phyloP scores from a whole-genome alignment of 2,888 invertebrate genomes.

The Mimumesa dahlbomi region DNA sequence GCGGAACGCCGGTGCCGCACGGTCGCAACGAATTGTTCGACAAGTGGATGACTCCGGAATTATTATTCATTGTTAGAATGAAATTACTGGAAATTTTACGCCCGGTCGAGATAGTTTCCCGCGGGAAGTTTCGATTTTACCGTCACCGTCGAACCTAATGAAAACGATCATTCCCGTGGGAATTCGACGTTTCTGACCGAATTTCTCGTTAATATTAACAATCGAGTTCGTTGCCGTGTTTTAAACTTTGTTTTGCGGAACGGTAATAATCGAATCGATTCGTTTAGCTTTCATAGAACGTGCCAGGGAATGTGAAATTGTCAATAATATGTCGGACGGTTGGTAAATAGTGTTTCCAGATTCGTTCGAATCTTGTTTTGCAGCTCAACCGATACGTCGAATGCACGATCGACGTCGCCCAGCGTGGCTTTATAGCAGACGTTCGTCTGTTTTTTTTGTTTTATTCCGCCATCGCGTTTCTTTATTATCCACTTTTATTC shows the following conservation, averaged over 20 bases:
- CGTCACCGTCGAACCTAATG: not conserved
- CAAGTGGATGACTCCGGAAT: conserved; percentile 39
- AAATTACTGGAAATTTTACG: conserved; percentile 52
- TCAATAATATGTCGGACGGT: too few species aligned
- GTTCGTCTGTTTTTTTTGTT: conserved; percentile 26
- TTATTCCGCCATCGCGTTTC: conserved; percentile 19
- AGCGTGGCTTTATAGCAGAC: conserved; percentile 13
- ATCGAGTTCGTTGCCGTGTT: too few species aligned
- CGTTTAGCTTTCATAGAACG: too few species aligned
- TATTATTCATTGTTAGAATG: conserved; percentile 44
- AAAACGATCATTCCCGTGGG: too few species aligned
- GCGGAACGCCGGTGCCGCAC: conserved; percentile 27
- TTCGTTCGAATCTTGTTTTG: not conserved
- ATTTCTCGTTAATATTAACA: too few species aligned
- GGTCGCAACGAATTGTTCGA: conserved; percentile 41
- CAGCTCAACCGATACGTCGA: conserved; percentile 15
- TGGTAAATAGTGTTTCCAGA: too few species aligned
- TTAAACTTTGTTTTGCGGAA: too few species aligned
- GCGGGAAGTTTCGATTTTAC: conserved; percentile 14
- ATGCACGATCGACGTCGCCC: not conserved
- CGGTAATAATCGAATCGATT: too few species aligned
- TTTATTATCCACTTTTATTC: not conserved
- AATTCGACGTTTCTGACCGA: too few species aligned
- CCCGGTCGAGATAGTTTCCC: conserved; percentile 8
- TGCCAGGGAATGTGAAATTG: too few species aligned